A percentile compares a stretch with the other conserved stretches of the same genome.
These are phyloP conservation scores for Boleophthalmus pectinirostris DNA, from an alignment of 2,113 vertebrate species.

Conservation along the genomic window DNA sequence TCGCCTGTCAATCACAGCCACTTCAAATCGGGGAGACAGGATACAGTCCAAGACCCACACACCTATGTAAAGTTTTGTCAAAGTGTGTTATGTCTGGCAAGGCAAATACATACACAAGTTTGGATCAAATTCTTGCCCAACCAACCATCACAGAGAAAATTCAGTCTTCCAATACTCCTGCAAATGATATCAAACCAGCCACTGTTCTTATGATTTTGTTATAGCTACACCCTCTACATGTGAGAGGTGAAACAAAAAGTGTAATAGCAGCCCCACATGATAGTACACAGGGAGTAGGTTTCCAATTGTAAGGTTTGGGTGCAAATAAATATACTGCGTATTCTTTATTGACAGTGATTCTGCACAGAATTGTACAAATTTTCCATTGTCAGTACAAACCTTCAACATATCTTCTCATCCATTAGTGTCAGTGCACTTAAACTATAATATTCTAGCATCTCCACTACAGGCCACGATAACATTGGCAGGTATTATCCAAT, in stretches of 20 bases:
- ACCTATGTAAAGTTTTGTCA: too few relatives aligned
- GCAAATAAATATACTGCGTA: not conserved
- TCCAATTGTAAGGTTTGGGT: not conserved
- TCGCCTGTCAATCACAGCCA: too few relatives aligned
- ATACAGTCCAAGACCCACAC: too few relatives aligned
- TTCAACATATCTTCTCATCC: not conserved
- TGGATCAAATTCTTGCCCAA: not conserved
- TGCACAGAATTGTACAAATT: not conserved
- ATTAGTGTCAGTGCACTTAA: constrained; percentile 22
- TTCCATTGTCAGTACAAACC: not conserved
- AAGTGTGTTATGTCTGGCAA: too few relatives aligned
- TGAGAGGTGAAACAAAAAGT: too few relatives aligned
- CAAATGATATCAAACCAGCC: not conserved
- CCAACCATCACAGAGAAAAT: not conserved
- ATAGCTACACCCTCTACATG: too few relatives aligned
- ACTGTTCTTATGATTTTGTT: too few relatives aligned
- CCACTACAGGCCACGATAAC: constrained; percentile 19
- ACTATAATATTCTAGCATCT: constrained; percentile 26
- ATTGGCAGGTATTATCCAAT: constrained; percentile 22
- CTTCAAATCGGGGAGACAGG: too few relatives aligned
- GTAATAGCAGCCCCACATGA: too few relatives aligned
- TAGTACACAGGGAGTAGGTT: not conserved
- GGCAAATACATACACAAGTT: not conserved
- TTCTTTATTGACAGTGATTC: not conserved
- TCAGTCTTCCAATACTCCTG: not conserved